A percentile compares a stretch with the other conserved stretches of the same genome.
phyloP scores from a whole-genome alignment of 2,797 vertebrate genomes.

The Brachyrhaphis roseni region DNA sequence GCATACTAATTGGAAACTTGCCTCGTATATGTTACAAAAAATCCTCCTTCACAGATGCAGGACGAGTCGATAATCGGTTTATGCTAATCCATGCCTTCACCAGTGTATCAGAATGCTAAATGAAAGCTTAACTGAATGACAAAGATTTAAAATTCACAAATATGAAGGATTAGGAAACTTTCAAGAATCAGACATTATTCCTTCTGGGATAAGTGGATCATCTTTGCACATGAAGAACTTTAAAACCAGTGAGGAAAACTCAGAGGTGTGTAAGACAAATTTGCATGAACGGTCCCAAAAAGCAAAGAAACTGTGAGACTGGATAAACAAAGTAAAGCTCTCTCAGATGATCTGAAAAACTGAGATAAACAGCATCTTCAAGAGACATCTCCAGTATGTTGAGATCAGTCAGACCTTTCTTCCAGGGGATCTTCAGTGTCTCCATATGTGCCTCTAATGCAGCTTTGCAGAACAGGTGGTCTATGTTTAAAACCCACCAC shows the following conservation, averaged over 20 bases:
- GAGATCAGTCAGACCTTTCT: conserved; percentile 43
- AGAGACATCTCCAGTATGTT: conserved; percentile 22
- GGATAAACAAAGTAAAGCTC: conserved; percentile 19
- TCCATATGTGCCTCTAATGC: conserved; percentile 42
- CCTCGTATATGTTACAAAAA: conserved; percentile 52
- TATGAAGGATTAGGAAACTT: conserved; percentile 69
- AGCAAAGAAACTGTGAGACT: conserved; percentile 1
- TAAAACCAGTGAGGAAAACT: conserved; percentile 10
- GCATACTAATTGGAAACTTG: conserved; percentile 64
- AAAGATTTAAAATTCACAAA: conserved; percentile 71
- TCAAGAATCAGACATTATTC: conserved; percentile 60
- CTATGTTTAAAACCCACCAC: conserved; percentile 42
- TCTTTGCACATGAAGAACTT: conserved; percentile 30
- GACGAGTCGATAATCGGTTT: conserved; percentile 68
- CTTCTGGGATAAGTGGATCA: conserved; percentile 41
- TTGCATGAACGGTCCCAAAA: conserved; percentile 27
- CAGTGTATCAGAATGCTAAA: conserved; percentile 73
- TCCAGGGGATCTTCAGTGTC: conserved; percentile 43
- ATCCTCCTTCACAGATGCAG: conserved; percentile 55
- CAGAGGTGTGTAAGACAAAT: background rate
- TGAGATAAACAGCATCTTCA: conserved; percentile 43
- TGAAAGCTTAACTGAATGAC: conserved; percentile 66
- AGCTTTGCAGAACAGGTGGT: conserved; percentile 39
- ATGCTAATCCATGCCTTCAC: conserved; percentile 70
- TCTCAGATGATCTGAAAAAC: conserved; percentile 28